Evolutionary conservation across 1,140 invertebrate genomes (phyloP).

Genomic region (Papilio machaon): DNA sequence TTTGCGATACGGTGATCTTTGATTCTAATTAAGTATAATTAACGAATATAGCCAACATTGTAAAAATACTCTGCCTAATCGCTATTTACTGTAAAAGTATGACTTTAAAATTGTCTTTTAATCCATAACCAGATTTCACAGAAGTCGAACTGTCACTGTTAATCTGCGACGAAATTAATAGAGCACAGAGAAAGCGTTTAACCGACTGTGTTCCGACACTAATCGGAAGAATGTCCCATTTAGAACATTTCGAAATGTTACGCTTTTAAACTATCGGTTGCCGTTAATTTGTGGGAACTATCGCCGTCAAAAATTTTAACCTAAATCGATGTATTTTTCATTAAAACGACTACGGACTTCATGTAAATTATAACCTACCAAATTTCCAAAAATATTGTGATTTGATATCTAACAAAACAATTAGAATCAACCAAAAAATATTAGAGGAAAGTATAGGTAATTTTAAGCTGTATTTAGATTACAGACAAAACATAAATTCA

Average conservation of each 20-base stretch:
- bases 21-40: too few relatives aligned
- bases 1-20: slow-evolving; percentile 1
- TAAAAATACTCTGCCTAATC: too few relatives aligned
- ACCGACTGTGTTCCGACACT: neutral
- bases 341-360: neutral
- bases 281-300: slow-evolving; percentile 16
- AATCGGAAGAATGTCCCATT: slow-evolving; percentile 18
- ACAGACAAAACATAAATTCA: neutral
- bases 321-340: neutral
- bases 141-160: neutral
- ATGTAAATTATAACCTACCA: neutral
- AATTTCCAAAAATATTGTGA: neutral
- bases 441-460: neutral
- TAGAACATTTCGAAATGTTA: slow-evolving; percentile 7
- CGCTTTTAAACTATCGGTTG: neutral
- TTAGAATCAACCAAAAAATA: too few relatives aligned
- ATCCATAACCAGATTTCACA: neutral
- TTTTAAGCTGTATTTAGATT: too few relatives aligned
- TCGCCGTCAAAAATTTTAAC: neutral
- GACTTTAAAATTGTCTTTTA: neutral
- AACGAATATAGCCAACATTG: too few relatives aligned
- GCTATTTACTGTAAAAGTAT: too few relatives aligned
- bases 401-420: neutral
- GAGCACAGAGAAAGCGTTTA: slow-evolving; percentile 1
- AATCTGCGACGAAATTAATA: slow-evolving; percentile 14